These are phyloP conservation scores for Pachymerium ferrugineum DNA, from an alignment of 2,888 invertebrate species.

Conservation along the genomic window DNA sequence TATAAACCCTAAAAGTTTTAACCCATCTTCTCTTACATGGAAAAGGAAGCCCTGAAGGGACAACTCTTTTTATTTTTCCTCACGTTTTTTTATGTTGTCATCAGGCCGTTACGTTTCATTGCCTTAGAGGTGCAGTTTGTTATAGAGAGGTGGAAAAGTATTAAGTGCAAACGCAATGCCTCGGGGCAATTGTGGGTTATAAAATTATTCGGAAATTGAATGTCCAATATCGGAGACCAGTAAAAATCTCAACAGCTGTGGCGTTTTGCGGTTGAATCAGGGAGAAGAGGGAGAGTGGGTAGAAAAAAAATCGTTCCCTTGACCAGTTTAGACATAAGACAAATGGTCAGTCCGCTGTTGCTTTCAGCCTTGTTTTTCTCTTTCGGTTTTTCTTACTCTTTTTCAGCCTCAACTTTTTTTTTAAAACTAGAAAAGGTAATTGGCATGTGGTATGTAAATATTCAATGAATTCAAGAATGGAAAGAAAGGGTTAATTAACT, in stretches of 20 bases:
- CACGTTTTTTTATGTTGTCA: too few species aligned
- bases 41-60: too few species aligned
- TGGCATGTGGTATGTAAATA: too few species aligned
- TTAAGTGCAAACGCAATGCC: constrained; percentile 9
- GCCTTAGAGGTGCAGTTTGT: not conserved
- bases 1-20: too few species aligned
- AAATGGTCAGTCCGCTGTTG: not conserved
- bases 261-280: not conserved
- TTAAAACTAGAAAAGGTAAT: not conserved
- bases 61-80: not conserved
- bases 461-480: too few species aligned
- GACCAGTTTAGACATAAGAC: constrained; percentile 2
- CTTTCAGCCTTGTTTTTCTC: not conserved
- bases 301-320: not conserved
- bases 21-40: too few species aligned
- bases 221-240: constrained; percentile 9
- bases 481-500: too few species aligned
- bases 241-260: constrained; percentile 9
- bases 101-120: not conserved
- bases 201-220: constrained; percentile 13
- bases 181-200: not conserved
- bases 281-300: too few species aligned
- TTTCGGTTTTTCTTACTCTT: too few species aligned
- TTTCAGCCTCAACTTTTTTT: not conserved
- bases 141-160: not conserved